A percentile compares a stretch with the other conserved stretches of the same genome.
Evolutionary conservation across 2,797 vertebrate genomes (phyloP).

Genomic region (Austrolebias charrua): DNA sequence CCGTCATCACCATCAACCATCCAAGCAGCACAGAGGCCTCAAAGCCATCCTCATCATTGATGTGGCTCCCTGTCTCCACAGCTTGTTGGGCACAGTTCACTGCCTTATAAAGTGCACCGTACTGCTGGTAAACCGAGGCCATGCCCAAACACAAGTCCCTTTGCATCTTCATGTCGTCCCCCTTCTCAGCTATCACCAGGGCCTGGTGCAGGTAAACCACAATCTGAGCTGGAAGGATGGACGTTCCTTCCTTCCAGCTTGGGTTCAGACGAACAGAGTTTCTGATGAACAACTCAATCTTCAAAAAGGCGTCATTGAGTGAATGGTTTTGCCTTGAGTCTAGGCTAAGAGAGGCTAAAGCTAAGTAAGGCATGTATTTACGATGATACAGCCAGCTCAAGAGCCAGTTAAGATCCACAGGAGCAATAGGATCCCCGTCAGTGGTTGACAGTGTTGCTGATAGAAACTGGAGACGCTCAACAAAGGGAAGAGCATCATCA

Average conservation of each 20-base stretch:
- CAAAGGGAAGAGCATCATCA: conserved; percentile 90
- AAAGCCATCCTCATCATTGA: conserved; percentile 89
- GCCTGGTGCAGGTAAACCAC: conserved; percentile 87
- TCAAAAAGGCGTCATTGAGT: conserved; percentile 80
- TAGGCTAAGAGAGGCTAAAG: conserved; percentile 85
- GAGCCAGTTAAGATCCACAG: conserved; percentile 85
- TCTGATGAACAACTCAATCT: conserved; percentile 86
- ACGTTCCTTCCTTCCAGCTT: conserved; percentile 72
- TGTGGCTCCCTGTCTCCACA: conserved; percentile 76
- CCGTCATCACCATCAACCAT: conserved; percentile 86
- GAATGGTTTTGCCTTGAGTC: conserved; percentile 75
- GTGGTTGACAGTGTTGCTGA: conserved; percentile 66
- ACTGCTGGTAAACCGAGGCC: conserved; percentile 86
- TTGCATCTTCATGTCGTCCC: conserved; percentile 77
- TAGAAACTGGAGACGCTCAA: conserved; percentile 90
- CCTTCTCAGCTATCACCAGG: conserved; percentile 77
- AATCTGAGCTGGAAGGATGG: conserved; percentile 85
- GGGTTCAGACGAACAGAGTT: conserved; percentile 81
- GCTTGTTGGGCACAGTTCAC: conserved; percentile 83
- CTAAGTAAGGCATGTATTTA: conserved; percentile 91
- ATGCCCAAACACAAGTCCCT: conserved; percentile 85
- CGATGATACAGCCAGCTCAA: conserved; percentile 90
- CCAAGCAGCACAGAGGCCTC: conserved; percentile 88
- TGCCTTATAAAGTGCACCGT: conserved; percentile 79
- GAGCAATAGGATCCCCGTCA: conserved; percentile 62